A percentile compares a stretch with the other conserved stretches of the same genome.
Evolutionary conservation across 2,797 vertebrate species (phyloP).

Genomic region (Taeniopygia guttata): DNA sequence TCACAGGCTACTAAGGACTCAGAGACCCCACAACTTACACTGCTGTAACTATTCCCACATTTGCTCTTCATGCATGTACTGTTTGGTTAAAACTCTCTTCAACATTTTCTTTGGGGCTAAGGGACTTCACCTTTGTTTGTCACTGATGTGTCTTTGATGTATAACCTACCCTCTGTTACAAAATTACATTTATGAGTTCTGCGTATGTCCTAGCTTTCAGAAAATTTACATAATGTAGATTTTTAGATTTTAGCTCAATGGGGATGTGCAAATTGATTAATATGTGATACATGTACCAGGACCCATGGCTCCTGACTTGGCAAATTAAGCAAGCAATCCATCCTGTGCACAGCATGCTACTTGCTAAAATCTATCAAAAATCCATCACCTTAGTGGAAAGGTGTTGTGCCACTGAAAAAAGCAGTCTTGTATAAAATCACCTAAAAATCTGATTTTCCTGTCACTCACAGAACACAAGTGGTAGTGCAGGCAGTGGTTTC

Average conservation of each 20-base stretch:
- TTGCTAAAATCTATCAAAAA: not conserved
- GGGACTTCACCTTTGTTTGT: not conserved
- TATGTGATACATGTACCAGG: not conserved
- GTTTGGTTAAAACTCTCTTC: not conserved
- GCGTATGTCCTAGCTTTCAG: not conserved
- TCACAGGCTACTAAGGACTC: not conserved
- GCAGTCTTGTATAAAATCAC: not conserved
- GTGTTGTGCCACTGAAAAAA: not conserved
- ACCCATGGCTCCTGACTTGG: not conserved
- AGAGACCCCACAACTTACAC: not conserved
- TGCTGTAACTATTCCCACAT: not conserved
- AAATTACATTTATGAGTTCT: not conserved
- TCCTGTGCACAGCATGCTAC: not conserved
- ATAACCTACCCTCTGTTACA: not conserved
- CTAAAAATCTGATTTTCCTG: not conserved
- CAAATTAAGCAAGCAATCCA: not conserved
- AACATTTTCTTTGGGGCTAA: not conserved
- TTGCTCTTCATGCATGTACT: not conserved
- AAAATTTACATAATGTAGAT: not conserved
- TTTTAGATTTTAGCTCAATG: not conserved
- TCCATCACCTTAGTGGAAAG: not conserved
- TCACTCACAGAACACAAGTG: not conserved
- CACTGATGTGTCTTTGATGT: not conserved
- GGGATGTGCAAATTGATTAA: not conserved
- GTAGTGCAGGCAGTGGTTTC: not conserved